Conservation (phyloP, 2,888 invertebrate genomes). For the Erebia palarica region DNA sequence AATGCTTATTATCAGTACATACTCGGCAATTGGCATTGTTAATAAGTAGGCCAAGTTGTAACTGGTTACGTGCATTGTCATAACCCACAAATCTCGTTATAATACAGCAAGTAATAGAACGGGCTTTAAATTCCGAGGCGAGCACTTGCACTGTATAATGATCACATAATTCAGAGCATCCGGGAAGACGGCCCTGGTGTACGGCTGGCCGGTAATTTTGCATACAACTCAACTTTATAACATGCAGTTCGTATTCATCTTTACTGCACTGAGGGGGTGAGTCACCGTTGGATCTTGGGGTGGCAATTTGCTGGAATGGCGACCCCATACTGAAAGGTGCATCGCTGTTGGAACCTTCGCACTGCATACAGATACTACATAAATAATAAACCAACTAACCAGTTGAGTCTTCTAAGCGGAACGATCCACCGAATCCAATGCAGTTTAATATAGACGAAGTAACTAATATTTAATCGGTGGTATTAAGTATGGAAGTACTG, state of each 20-base stretch:
- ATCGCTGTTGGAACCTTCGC: too few relatives aligned
- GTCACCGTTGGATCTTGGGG: too few relatives aligned
- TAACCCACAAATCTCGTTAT: slow-evolving; percentile 27
- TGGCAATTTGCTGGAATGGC: too few relatives aligned
- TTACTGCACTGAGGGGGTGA: too few relatives aligned
- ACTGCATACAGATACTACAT: too few relatives aligned
- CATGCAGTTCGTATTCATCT: background rate
- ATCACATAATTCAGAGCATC: slow-evolving; percentile 39
- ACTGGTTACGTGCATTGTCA: slow-evolving; percentile 19
- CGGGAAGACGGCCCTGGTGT: slow-evolving; percentile 29
- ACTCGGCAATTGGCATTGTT: slow-evolving; percentile 13
- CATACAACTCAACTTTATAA: slow-evolving; percentile 31
- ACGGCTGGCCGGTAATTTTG: slow-evolving; percentile 34
- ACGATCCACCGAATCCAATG: too few relatives aligned
- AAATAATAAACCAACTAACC: too few relatives aligned
- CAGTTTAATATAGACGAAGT: too few relatives aligned
- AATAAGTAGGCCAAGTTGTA: slow-evolving; percentile 15
- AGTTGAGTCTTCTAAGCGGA: too few relatives aligned
- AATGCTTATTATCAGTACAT: background rate
- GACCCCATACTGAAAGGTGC: too few relatives aligned
- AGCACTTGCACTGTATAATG: slow-evolving; percentile 38
- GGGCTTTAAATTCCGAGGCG: slow-evolving; percentile 32
- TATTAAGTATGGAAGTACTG: too few relatives aligned
- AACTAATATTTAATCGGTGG: too few relatives aligned
- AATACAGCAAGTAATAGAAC: slow-evolving; percentile 33